Percentiles rank a stretch among this genome's conserved stretches.
Evolutionary conservation across 2,888 invertebrate species (phyloP).

Genomic region (Tachina grossa): DNA sequence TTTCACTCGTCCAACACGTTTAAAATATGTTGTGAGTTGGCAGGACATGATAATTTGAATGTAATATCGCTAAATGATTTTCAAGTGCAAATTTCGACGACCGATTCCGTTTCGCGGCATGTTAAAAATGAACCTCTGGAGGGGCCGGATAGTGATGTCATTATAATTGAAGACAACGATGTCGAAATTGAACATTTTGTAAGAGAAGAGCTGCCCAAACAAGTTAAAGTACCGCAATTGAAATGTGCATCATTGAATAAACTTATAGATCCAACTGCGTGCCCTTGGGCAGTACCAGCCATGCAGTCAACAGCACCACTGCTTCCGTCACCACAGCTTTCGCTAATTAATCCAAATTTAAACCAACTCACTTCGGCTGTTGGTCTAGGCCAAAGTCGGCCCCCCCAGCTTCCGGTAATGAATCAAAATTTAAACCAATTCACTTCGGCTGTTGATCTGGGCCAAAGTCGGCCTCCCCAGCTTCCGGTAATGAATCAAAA

Average conservation of each 20-base stretch:
- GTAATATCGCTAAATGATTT: slow-evolving; percentile 60
- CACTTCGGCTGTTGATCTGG: neutral
- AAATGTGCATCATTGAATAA: slow-evolving; percentile 53
- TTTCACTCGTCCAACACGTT: slow-evolving; percentile 37
- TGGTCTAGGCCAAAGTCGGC: too few species aligned
- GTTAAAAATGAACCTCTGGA: slow-evolving; percentile 60
- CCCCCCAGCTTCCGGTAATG: neutral
- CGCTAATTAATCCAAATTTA: neutral
- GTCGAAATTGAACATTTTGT: slow-evolving; percentile 61
- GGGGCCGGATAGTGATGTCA: slow-evolving; percentile 37
- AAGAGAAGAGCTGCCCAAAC: slow-evolving; percentile 29
- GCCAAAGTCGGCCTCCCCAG: too few species aligned
- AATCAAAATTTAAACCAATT: neutral
- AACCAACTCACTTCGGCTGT: neutral
- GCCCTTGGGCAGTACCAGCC: neutral
- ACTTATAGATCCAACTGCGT: neutral
- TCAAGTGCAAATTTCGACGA: slow-evolving; percentile 36
- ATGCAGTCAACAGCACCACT: neutral
- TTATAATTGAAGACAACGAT: slow-evolving; percentile 72
- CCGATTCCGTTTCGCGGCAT: neutral
- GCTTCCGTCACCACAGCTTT: neutral
- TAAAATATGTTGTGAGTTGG: slow-evolving; percentile 70
- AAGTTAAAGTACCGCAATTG: slow-evolving; percentile 34
- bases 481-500: too few species aligned
- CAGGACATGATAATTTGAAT: slow-evolving; percentile 49